Percentiles rank a stretch among this genome's conserved stretches.
Conservation (phyloP, 2,113 vertebrate species). For the Oreotragus oreotragus region DNA sequence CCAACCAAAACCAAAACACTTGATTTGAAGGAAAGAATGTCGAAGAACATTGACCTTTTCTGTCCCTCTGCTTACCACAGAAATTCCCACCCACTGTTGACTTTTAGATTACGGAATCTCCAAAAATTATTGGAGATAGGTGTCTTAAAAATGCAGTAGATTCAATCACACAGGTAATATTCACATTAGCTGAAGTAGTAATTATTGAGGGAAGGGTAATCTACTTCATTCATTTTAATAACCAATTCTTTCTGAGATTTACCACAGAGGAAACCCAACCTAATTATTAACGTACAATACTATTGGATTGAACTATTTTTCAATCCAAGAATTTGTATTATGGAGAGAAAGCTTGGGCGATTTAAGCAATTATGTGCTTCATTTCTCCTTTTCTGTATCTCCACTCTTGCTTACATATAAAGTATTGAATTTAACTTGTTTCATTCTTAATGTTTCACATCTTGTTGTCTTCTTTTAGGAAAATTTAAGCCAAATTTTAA, state of each 20-base stretch:
- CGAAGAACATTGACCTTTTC: neutral
- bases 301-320: constrained; percentile 37
- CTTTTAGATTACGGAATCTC: constrained; percentile 35
- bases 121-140: neutral
- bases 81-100: neutral
- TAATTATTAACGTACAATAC: constrained; percentile 48
- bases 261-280: constrained; percentile 14
- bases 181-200: neutral
- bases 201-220: constrained; percentile 33
- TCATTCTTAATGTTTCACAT: constrained; percentile 20
- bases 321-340: constrained; percentile 39
- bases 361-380: constrained; percentile 44
- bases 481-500: constrained; percentile 25
- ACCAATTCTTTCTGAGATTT: constrained; percentile 29
- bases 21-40: neutral
- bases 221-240: constrained; percentile 48
- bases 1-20: neutral
- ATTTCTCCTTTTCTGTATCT: constrained; percentile 39
- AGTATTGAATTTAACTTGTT: constrained; percentile 10
- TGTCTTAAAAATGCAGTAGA: constrained; percentile 27
- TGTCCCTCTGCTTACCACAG: neutral
- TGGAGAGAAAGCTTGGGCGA: constrained; percentile 18
- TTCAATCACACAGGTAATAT: neutral
- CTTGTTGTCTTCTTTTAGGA: constrained; percentile 28
- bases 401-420: constrained; percentile 19